Evolutionary conservation across 2,888 invertebrate genomes (phyloP).

Genomic region (Trypoxylon attenuatum): DNA sequence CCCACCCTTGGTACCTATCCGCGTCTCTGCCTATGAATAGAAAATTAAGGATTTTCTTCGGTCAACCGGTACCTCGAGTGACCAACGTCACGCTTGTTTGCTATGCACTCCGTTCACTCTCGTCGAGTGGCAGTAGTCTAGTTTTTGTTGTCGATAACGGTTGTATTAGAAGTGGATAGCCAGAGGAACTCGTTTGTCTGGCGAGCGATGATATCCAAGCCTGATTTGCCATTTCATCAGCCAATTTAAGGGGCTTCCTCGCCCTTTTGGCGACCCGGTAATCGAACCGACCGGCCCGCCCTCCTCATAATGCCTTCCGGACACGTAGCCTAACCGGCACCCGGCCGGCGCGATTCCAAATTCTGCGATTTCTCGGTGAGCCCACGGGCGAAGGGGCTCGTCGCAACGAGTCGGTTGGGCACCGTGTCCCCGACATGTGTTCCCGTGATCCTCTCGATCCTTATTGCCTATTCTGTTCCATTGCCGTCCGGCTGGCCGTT

Average conservation of each 20-base stretch:
- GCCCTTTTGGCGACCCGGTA: conserved; percentile 34
- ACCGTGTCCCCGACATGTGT: conserved; percentile 9
- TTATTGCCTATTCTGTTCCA: not conserved
- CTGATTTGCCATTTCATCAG: conserved; percentile 59
- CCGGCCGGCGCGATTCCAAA: conserved; percentile 28
- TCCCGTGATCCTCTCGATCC: not conserved
- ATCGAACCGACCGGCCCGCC: conserved; percentile 35
- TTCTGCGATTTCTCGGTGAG: conserved; percentile 22
- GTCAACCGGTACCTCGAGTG: too few relatives aligned
- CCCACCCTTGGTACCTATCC: too few relatives aligned
- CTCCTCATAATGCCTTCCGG: conserved; percentile 46
- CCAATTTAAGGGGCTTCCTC: conserved; percentile 48
- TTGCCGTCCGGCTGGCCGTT: not conserved
- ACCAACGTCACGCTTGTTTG: too few relatives aligned
- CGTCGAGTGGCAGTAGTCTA: too few relatives aligned
- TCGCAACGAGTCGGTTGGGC: not conserved
- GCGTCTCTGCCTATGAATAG: conserved; percentile 40
- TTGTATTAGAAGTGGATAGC: not conserved
- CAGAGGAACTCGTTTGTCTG: conserved; percentile 42
- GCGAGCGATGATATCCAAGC: conserved; percentile 34
- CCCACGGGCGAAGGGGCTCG: not conserved
- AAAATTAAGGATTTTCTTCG: conserved; percentile 54
- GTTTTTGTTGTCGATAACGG: not conserved
- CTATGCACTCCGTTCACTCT: too few relatives aligned
- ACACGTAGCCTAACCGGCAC: conserved; percentile 43